phyloP scores from a whole-genome alignment of 2,888 invertebrate species.

The Zaprionus lineosus region DNA sequence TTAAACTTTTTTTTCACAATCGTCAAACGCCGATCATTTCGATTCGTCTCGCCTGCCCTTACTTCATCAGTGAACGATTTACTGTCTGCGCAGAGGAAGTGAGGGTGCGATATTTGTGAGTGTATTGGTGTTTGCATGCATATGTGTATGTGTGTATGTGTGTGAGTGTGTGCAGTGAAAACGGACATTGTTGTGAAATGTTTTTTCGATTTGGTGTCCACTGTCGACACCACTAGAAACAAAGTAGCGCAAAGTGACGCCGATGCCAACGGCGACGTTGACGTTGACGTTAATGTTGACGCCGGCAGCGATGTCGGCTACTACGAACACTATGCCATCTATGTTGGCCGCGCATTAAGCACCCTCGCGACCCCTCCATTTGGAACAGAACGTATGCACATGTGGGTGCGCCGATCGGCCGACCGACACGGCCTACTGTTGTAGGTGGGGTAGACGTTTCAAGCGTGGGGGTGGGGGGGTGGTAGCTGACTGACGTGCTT shows the following conservation, averaged over 20 bases:
- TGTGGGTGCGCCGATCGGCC: slow-evolving; percentile 74
- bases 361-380: slow-evolving; percentile 1
- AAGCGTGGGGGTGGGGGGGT: slow-evolving; percentile 8
- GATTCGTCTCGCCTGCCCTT: slow-evolving; percentile 9
- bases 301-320: slow-evolving; percentile 24
- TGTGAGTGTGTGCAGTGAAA: slow-evolving; percentile 55
- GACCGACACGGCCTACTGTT: too few relatives aligned
- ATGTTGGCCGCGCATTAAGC: slow-evolving; percentile 36
- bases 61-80: slow-evolving; percentile 16
- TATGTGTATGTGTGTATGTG: slow-evolving; percentile 3
- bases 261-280: slow-evolving; percentile 21
- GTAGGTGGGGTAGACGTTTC: too few relatives aligned
- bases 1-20: slow-evolving; percentile 73
- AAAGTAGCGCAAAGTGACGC: slow-evolving; percentile 58
- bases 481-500: not conserved
- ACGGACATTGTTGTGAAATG: slow-evolving; percentile 77
- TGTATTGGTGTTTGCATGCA: not conserved
- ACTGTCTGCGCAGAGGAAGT: slow-evolving; percentile 34
- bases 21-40: slow-evolving; percentile 30
- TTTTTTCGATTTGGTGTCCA: slow-evolving; percentile 68
- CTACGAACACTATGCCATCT: slow-evolving; percentile 40
- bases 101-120: slow-evolving; percentile 41
- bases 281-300: slow-evolving; percentile 12
- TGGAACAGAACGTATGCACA: slow-evolving; percentile 26
- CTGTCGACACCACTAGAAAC: slow-evolving; percentile 71